Conservation (phyloP, 1,140 invertebrate species). For the Hyposmocoma kahamanoa region DNA sequence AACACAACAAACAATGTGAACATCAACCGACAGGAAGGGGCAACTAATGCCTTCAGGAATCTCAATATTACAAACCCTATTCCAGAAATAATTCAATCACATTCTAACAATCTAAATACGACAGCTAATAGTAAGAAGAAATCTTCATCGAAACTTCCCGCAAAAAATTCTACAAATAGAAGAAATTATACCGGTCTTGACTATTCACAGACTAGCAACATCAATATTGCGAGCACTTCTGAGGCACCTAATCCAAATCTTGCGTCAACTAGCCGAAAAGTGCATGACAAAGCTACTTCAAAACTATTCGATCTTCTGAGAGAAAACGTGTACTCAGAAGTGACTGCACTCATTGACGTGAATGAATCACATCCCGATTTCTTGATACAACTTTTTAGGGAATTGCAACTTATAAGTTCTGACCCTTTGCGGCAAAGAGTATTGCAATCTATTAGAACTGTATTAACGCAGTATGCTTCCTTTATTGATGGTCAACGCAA, state of each 20-base stretch:
- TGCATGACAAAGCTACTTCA: conserved; percentile 69
- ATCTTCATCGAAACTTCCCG: conserved; percentile 60
- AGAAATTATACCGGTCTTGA: conserved; percentile 53
- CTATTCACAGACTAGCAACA: conserved; percentile 53
- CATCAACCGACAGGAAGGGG: conserved; percentile 44
- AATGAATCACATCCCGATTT: conserved; percentile 81
- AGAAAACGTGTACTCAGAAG: conserved; percentile 81
- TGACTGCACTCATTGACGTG: conserved; percentile 80
- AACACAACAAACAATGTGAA: conserved; percentile 34
- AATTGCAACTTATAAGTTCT: conserved; percentile 78
- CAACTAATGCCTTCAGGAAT: conserved; percentile 40
- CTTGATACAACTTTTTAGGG: conserved; percentile 78
- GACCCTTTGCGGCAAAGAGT: conserved; percentile 78
- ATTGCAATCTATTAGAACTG: conserved; percentile 75
- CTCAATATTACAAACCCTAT: conserved; percentile 53
- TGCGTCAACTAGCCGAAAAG: conserved; percentile 50
- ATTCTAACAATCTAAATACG: conserved; percentile 60
- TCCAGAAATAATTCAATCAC: conserved; percentile 57
- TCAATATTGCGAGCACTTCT: conserved; percentile 48
- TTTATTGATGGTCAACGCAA: conserved; percentile 36
- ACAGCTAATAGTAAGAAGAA: conserved; percentile 50
- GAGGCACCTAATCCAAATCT: conserved; percentile 58
- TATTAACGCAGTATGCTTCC: conserved; percentile 56
- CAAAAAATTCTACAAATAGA: conserved; percentile 57
- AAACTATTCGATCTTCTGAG: conserved; percentile 79